These are phyloP conservation scores for Tenthredo distinguenda DNA, from an alignment of 2,888 invertebrate species.

Conservation along the genomic window DNA sequence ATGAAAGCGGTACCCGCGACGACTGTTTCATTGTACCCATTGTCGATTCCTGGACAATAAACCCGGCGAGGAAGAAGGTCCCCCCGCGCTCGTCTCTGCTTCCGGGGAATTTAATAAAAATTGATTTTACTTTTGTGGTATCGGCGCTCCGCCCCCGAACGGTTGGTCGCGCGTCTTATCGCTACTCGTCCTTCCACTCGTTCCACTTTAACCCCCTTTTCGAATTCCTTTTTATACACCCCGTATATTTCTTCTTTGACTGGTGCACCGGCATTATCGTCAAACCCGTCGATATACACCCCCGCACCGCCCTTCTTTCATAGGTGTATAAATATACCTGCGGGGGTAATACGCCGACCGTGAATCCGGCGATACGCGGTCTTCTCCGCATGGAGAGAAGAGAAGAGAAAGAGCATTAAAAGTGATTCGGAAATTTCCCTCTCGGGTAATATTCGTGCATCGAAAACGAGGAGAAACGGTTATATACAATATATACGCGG, in stretches of 20 bases:
- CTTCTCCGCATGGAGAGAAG: no score
- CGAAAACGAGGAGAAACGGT: no score
- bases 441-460: background rate
- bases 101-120: conserved; percentile 46
- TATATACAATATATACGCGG: no score
- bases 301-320: background rate
- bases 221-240: background rate
- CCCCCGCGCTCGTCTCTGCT: background rate
- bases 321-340: background rate
- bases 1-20: conserved; percentile 29
- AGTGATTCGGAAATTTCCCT: background rate
- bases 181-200: background rate
- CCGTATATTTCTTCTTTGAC: conserved; percentile 3
- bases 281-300: background rate
- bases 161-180: conserved; percentile 4
- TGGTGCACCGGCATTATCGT: background rate
- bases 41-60: conserved; percentile 49
- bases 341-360: background rate
- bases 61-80: background rate
- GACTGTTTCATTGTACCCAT: conserved; percentile 47
- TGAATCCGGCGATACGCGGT: conserved; percentile 17
- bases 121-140: conserved; percentile 20
- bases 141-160: background rate
- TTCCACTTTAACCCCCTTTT: background rate
- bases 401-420: background rate